Evolutionary conservation across 1,140 invertebrate genomes (phyloP), one percentile per base, ranked within the genome.

Genomic region (Hetaerina americana): DNA sequence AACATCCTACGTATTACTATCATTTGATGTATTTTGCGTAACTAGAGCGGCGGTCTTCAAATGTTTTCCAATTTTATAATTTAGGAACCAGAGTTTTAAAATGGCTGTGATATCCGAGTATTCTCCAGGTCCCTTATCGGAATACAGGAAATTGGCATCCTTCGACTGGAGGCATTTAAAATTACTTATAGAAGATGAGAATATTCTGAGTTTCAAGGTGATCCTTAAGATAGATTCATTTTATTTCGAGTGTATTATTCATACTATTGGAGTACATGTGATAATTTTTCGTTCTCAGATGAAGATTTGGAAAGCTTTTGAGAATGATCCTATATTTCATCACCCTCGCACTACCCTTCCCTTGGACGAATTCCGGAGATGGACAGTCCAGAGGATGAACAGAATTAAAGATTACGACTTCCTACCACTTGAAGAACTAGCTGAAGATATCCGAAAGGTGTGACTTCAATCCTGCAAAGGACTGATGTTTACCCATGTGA

Each of bases 261-360:
- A n/a, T n/a, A n/a, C n/a, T n/a, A n/a, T n/a, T n/a, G n/a, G n/a
- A n/a, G n/a, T 2, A 5, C 40, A 5, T 57, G 3, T 57, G 40
- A n/a, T 12, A n/a, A 3, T 68, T 82, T 86, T 40, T 78, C n/a
- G n/a, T n/a, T n/a, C n/a, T n/a, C n/a, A 96, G 94, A 87, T 91
- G 76, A 88, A 87, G 78, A 83, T 96, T 73, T 96, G 91, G 90
- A 85, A 87, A 26, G 87, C 87, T 5, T 78, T 97, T 31, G 88
- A 93, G 81, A 88, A 83, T n/a, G 91, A 95, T 79, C 90, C 92
- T 5, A 76, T 91, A 0, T 98, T 97, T 79, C 82, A 84, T 73
- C 84, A 87, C 31, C 82, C 84, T 75, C 77, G 81, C 26, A 78
- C 79, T 2, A 81, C 82, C n/a, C 84, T 86, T 12, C 81, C 85